Evolutionary conservation across 35 echinoderm and acorn worm genomes (phyloP).

Genomic region (Amphiura filiformis): DNA sequence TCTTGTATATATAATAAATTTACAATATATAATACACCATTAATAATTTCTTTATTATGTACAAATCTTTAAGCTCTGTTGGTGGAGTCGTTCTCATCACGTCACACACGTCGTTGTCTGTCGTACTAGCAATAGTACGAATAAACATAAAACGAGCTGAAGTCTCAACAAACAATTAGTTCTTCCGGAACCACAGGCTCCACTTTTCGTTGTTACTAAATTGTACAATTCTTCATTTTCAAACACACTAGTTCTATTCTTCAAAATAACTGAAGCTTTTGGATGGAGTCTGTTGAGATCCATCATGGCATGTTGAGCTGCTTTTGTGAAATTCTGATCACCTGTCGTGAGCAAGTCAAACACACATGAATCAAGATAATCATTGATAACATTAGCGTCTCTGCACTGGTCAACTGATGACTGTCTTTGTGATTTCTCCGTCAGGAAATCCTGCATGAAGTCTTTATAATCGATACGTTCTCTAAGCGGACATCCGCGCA

Average conservation of each 20-base stretch:
- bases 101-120: neutral
- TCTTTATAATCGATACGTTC: constrained; percentile 79
- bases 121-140: neutral
- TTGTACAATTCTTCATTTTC: constrained; percentile 30
- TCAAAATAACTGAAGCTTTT: constrained; percentile 58
- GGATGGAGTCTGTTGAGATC: constrained; percentile 71
- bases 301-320: constrained; percentile 72
- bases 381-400: constrained; percentile 72
- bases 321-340: constrained; percentile 87
- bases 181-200: neutral
- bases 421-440: constrained; percentile 46
- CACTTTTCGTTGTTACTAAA: neutral
- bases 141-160: neutral
- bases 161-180: neutral
- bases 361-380: constrained; percentile 93
- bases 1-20: neutral
- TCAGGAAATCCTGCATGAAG: constrained; percentile 37
- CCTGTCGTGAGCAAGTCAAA: constrained; percentile 95
- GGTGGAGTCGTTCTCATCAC: neutral
- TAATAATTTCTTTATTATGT: neutral
- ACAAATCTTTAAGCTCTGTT: neutral
- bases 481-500: constrained; percentile 70
- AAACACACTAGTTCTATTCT: constrained; percentile 91
- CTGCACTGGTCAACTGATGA: constrained; percentile 72
- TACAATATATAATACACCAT: neutral